These are phyloP conservation scores for Parasteatoda tepidariorum DNA, from an alignment of 1,140 invertebrate genomes.

Conservation along the genomic window DNA sequence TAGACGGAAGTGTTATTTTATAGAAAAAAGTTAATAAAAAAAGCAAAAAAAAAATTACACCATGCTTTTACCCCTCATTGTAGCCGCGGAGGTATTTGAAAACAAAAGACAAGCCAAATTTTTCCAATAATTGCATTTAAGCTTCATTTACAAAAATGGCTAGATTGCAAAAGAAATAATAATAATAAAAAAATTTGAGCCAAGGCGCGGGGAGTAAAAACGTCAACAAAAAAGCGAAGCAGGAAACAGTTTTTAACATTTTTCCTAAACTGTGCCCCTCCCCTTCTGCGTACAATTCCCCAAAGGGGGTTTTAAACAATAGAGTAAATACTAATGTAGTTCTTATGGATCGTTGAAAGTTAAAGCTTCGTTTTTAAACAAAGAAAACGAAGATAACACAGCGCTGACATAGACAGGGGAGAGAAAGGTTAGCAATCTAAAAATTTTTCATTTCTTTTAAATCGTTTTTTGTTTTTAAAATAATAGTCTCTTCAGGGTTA, in stretches of 20 bases:
- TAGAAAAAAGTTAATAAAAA: slow-evolving; percentile 2
- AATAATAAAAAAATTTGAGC: too few relatives aligned
- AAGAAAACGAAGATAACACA: slow-evolving; percentile 12
- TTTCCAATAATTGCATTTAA: slow-evolving; percentile 57
- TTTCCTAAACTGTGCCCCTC: slow-evolving; percentile 38
- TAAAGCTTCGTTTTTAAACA: slow-evolving; percentile 37
- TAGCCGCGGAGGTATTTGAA: slow-evolving; percentile 20
- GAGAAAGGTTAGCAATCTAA: slow-evolving; percentile 55
- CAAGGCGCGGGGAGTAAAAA: not conserved
- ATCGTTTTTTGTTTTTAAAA: slow-evolving; percentile 58
- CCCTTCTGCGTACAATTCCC: slow-evolving; percentile 11
- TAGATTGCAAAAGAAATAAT: slow-evolving; percentile 52
- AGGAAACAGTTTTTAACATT: slow-evolving; percentile 59
- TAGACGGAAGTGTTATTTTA: slow-evolving; percentile 47
- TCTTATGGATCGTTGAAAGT: slow-evolving; percentile 42
- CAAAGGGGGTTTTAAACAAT: slow-evolving; percentile 31
- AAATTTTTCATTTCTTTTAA: slow-evolving; percentile 34
- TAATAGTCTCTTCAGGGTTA: slow-evolving; percentile 50
- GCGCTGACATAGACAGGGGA: slow-evolving; percentile 6
- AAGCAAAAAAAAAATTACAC: not conserved
- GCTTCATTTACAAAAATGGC: slow-evolving; percentile 59
- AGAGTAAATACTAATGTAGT: slow-evolving; percentile 58
- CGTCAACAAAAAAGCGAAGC: slow-evolving; percentile 9
- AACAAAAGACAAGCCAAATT: slow-evolving; percentile 43
- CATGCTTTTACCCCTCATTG: not conserved